A percentile compares a stretch with the other conserved stretches of the same genome.
Evolutionary conservation across 1,140 invertebrate species (phyloP).

Genomic region (Trichonephila clavata): DNA sequence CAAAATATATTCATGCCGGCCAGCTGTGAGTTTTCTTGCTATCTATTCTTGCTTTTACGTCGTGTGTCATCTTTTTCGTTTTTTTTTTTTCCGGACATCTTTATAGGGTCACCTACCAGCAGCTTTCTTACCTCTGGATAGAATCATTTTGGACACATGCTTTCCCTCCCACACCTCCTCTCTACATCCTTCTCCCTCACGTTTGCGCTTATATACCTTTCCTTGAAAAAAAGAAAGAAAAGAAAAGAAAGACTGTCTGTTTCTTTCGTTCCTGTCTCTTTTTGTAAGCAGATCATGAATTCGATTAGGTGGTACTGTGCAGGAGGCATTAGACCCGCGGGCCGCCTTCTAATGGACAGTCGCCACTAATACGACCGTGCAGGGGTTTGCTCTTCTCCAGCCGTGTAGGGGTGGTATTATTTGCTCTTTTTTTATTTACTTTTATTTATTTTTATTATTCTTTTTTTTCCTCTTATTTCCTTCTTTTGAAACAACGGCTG

Average conservation of each 20-base stretch:
- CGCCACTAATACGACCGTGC: constrained; percentile 70
- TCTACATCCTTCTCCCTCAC: background rate
- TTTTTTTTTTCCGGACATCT: constrained; percentile 56
- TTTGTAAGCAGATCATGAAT: constrained; percentile 77
- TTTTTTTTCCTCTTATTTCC: constrained; percentile 12
- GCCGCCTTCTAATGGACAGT: constrained; percentile 73
- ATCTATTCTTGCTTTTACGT: constrained; percentile 51
- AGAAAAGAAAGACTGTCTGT: constrained; percentile 5
- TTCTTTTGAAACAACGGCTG: constrained; percentile 59
- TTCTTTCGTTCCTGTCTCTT: constrained; percentile 71
- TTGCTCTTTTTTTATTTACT: constrained; percentile 26
- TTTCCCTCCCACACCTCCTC: constrained; percentile 33
- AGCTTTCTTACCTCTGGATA: constrained; percentile 23
- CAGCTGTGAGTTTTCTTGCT: constrained; percentile 67
- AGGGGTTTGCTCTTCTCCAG: constrained; percentile 47
- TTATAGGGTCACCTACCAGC: constrained; percentile 42
- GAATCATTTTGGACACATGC: constrained; percentile 75
- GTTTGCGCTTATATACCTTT: constrained; percentile 20
- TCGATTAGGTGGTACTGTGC: constrained; percentile 70
- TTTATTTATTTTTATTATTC: constrained; percentile 43
- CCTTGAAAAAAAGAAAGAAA: constrained; percentile 27
- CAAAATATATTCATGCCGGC: constrained; percentile 69
- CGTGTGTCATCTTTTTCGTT: background rate
- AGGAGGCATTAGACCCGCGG: constrained; percentile 69
- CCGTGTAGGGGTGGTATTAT: constrained; percentile 37